Evolutionary conservation across 2,888 invertebrate genomes (phyloP).

Genomic region (Mellilla xanthometata): DNA sequence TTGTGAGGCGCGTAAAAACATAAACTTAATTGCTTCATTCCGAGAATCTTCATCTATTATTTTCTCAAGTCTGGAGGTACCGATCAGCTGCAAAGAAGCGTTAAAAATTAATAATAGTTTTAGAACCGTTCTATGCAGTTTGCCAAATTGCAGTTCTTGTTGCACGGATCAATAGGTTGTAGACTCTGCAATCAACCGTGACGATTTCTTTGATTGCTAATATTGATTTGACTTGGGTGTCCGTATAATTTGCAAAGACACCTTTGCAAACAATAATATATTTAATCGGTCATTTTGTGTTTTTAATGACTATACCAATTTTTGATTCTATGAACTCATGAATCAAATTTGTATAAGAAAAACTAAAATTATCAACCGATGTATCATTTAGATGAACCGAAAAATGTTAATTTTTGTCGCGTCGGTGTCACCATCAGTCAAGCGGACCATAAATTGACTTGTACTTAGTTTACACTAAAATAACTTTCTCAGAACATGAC

Average conservation of each 20-base stretch:
- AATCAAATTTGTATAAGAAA: too few species aligned
- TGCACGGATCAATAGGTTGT: background rate
- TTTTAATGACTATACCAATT: too few species aligned
- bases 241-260: slow-evolving; percentile 1
- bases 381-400: too few species aligned
- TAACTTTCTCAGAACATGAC: slow-evolving; percentile 7
- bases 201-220: slow-evolving; percentile 10
- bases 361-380: too few species aligned
- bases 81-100: slow-evolving; percentile 10
- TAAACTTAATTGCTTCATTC: slow-evolving; percentile 51
- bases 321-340: too few species aligned
- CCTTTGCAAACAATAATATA: background rate
- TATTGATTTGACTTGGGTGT: slow-evolving; percentile 4
- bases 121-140: slow-evolving; percentile 2
- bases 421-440: too few species aligned
- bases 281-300: too few species aligned
- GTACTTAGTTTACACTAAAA: background rate
- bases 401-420: too few species aligned
- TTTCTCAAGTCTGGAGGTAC: slow-evolving; percentile 25
- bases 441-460: too few species aligned
- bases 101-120: slow-evolving; percentile 12
- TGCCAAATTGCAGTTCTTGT: slow-evolving; percentile 14
- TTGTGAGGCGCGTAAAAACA: slow-evolving; percentile 51
- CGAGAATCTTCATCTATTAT: slow-evolving; percentile 33
- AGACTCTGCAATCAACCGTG: slow-evolving; percentile 1